A percentile compares a stretch with the other conserved stretches of the same genome.
These are phyloP conservation scores for Bradypodion pumilum DNA, from an alignment of 2,797 vertebrate species.

Conservation along the genomic window DNA sequence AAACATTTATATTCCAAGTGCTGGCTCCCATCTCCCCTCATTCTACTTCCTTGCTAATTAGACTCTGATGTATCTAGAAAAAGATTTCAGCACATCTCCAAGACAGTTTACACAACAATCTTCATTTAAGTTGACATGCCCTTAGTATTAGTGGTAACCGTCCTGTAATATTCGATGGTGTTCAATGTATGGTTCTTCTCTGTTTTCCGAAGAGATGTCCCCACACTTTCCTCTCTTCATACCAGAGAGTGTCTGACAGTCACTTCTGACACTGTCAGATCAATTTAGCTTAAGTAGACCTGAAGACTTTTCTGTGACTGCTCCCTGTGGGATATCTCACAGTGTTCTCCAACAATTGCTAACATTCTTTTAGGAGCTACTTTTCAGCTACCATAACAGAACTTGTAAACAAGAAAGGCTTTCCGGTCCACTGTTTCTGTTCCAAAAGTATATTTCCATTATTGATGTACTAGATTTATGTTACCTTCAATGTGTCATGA, in stretches of 20 bases:
- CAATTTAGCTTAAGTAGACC: conserved; percentile 53
- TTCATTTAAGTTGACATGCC: conserved; percentile 22
- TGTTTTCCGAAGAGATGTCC: not conserved
- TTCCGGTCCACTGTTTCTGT: not conserved
- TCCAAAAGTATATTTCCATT: conserved; percentile 25
- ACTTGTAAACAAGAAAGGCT: conserved; percentile 34
- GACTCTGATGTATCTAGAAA: conserved; percentile 32
- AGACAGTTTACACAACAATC: conserved; percentile 31
- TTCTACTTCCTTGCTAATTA: not conserved
- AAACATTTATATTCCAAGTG: not conserved
- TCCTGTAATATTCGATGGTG: conserved; percentile 38
- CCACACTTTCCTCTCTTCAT: not conserved
- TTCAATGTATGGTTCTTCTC: conserved; percentile 20
- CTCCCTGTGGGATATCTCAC: conserved; percentile 40
- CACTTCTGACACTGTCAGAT: conserved; percentile 53
- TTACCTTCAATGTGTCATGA: not conserved
- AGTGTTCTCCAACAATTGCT: conserved; percentile 32
- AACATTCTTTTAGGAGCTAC: conserved; percentile 8
- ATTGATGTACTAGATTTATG: not conserved
- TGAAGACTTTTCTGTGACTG: conserved; percentile 39
- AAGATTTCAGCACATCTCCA: conserved; percentile 1
- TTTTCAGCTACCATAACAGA: conserved; percentile 39
- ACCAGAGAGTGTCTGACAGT: conserved; percentile 29
- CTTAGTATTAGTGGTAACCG: conserved; percentile 22
- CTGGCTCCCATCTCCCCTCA: not conserved